Conservation (phyloP, 1,140 invertebrate species). For the Ceratosolen fusciceps region DNA sequence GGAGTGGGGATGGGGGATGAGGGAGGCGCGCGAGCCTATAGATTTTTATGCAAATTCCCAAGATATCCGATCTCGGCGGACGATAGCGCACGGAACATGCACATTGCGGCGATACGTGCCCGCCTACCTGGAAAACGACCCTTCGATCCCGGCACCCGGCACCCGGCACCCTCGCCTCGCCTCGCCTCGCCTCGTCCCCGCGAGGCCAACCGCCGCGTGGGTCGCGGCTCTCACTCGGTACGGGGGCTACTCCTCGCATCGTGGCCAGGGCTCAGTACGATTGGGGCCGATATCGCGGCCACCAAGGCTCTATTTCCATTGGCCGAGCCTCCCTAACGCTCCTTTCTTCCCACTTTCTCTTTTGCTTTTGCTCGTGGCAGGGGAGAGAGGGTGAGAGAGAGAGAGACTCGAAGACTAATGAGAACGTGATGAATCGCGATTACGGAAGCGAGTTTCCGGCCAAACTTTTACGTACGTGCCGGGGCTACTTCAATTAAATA, state of each 20-base stretch:
- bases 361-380: too few species aligned
- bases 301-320: constrained; percentile 40
- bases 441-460: constrained; percentile 15
- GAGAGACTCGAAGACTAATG: constrained; percentile 41
- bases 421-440: constrained; percentile 48
- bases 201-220: background rate
- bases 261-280: constrained; percentile 15
- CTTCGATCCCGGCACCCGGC: constrained; percentile 50
- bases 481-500: constrained; percentile 47
- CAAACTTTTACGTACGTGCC: background rate
- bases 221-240: background rate
- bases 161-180: background rate
- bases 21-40: constrained; percentile 64
- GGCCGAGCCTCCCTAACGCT: constrained; percentile 5
- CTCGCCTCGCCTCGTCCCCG: background rate
- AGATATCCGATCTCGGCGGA: constrained; percentile 67
- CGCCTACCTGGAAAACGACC: constrained; percentile 60
- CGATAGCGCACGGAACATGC: constrained; percentile 68
- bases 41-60: constrained; percentile 72
- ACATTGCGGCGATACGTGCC: constrained; percentile 59
- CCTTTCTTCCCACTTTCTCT: constrained; percentile 28
- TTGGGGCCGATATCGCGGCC: constrained; percentile 43
- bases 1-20: too few species aligned
- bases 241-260: background rate
- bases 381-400: background rate